Evolutionary conservation across 2,113 vertebrate genomes (phyloP).

Genomic region (Oceanites oceanicus): DNA sequence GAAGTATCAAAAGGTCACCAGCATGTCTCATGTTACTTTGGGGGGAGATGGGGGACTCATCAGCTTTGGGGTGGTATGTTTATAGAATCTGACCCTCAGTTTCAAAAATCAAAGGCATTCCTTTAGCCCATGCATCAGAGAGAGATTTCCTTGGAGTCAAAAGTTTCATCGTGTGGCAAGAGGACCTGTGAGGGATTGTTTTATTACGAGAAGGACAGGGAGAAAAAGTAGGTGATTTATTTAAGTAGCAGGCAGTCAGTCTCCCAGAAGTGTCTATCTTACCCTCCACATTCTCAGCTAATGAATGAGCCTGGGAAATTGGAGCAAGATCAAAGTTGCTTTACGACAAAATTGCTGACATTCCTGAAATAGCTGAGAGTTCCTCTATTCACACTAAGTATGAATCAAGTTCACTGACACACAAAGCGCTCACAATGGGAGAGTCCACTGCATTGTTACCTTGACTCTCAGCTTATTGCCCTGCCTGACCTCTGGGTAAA

Average conservation of each 20-base stretch:
- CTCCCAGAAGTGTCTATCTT: constrained; percentile 18
- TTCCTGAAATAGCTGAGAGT: constrained; percentile 74
- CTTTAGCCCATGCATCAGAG: constrained; percentile 1
- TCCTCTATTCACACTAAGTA: constrained; percentile 63
- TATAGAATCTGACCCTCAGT: constrained; percentile 41
- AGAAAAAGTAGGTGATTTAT: constrained; percentile 55
- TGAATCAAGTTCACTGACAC: constrained; percentile 77
- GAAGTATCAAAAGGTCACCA: constrained; percentile 28
- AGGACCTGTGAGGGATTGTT: neutral
- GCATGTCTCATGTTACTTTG: neutral
- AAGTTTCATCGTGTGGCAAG: neutral
- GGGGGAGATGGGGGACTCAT: neutral
- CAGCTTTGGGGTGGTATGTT: constrained; percentile 52
- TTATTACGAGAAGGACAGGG: constrained; percentile 34
- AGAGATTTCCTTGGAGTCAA: constrained; percentile 39
- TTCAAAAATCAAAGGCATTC: constrained; percentile 67
- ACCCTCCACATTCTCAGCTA: constrained; percentile 54
- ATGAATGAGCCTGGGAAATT: constrained; percentile 68
- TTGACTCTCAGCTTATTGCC: constrained; percentile 65
- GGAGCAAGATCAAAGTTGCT: constrained; percentile 69
- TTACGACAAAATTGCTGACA: constrained; percentile 72
- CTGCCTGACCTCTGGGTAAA: constrained; percentile 61
- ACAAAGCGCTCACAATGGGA: constrained; percentile 39
- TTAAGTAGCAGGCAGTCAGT: neutral
- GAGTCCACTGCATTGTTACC: constrained; percentile 61